A percentile compares a stretch with the other conserved stretches of the same genome.
These are phyloP conservation scores for Martes martes DNA, from an alignment of 2,113 vertebrate species.

Conservation along the genomic window DNA sequence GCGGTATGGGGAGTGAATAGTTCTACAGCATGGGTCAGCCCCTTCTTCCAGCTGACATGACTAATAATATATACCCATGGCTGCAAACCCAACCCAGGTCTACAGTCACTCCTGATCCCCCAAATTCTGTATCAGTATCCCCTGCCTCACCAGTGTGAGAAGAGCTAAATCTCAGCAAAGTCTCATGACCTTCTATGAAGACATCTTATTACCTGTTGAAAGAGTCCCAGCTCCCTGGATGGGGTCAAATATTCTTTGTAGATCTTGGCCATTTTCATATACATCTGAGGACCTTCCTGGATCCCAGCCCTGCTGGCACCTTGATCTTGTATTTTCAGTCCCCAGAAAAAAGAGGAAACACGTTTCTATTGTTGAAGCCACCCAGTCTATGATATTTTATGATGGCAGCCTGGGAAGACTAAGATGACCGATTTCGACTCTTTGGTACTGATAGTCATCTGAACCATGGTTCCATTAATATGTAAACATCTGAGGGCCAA, in stretches of 20 bases:
- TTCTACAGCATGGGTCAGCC: rapidly evolving
- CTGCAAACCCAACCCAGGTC: neutral
- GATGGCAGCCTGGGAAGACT: neutral
- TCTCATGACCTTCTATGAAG: neutral
- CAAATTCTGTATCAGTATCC: neutral
- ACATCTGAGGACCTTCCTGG: neutral
- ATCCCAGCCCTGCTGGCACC: neutral
- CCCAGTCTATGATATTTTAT: neutral
- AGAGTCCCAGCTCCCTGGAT: neutral
- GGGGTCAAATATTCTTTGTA: neutral
- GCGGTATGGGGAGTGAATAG: neutral
- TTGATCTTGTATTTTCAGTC: neutral
- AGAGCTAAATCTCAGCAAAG: neutral
- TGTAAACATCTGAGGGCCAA: neutral
- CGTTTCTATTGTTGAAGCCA: neutral
- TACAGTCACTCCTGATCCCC: neutral
- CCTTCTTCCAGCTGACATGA: neutral
- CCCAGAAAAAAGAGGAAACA: neutral
- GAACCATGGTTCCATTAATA: neutral
- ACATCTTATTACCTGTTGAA: neutral
- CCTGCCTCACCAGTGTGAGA: neutral
- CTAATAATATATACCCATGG: neutral
- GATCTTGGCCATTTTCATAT: neutral
- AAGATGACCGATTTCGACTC: neutral
- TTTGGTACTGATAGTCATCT: neutral